A percentile compares a stretch with the other conserved stretches of the same genome.
These are phyloP conservation scores for Ormia ochracea DNA, from an alignment of 2,888 invertebrate species.

Conservation along the genomic window DNA sequence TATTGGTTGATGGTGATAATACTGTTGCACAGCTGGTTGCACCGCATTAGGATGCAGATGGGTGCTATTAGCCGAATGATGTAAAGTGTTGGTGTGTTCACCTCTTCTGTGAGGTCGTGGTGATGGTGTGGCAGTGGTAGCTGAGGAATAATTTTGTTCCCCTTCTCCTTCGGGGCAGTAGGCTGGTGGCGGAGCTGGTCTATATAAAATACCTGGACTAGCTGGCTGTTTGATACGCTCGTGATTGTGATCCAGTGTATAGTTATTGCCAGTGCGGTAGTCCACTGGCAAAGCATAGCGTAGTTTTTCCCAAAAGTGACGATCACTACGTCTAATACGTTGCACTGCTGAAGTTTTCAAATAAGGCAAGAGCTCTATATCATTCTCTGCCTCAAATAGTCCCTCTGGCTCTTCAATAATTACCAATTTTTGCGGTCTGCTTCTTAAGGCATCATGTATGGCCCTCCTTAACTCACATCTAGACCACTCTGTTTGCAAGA, in stretches of 20 bases:
- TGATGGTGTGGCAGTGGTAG: conserved; percentile 82
- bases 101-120: conserved; percentile 78
- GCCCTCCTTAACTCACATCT: conserved; percentile 93
- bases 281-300: conserved; percentile 90
- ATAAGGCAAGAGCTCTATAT: conserved; percentile 92
- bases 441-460: conserved; percentile 91
- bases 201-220: conserved; percentile 75
- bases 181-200: conserved; percentile 76
- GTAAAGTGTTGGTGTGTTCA: conserved; percentile 72
- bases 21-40: conserved; percentile 57
- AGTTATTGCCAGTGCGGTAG: conserved; percentile 86
- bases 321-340: conserved; percentile 90
- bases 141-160: conserved; percentile 81
- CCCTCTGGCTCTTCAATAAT: conserved; percentile 91
- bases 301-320: conserved; percentile 94
- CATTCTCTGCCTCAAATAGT: conserved; percentile 88
- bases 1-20: conserved; percentile 74
- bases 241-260: conserved; percentile 83
- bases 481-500: conserved; percentile 95
- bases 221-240: conserved; percentile 76
- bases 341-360: conserved; percentile 87
- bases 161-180: conserved; percentile 75
- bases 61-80: conserved; percentile 57
- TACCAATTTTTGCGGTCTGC: conserved; percentile 90
- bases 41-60: conserved; percentile 68